Evolutionary conservation across 1,140 invertebrate genomes (phyloP).

Genomic region (Eufriesea mexicana): DNA sequence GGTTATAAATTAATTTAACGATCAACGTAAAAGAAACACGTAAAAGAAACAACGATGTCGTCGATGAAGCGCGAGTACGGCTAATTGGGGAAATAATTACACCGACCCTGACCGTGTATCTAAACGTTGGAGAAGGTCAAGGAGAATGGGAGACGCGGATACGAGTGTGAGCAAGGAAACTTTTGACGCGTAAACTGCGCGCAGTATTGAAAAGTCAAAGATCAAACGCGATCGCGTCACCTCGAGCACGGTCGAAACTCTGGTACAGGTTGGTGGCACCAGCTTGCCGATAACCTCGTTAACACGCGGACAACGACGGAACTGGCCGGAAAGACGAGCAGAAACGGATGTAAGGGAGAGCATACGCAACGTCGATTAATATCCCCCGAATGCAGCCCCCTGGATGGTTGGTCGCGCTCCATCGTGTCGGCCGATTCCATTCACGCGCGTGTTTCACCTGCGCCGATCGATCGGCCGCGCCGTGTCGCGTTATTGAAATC

Average conservation of each 20-base stretch:
- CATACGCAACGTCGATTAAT: constrained; percentile 42
- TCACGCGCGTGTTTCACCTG: constrained; percentile 13
- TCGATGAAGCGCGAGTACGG: neutral
- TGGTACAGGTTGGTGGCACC: no score
- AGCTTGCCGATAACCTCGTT: constrained; percentile 25
- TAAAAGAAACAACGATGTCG: neutral
- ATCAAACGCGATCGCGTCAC: neutral
- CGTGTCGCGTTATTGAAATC: constrained; percentile 26
- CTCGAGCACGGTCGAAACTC: no score
- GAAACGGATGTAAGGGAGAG: constrained; percentile 42
- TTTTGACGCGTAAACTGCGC: no score
- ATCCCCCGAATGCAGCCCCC: constrained; percentile 15
- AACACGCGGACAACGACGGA: constrained; percentile 6
- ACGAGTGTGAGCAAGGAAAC: no score
- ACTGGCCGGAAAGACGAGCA: constrained; percentile 26
- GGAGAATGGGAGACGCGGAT: neutral
- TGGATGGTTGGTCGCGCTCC: constrained; percentile 16
- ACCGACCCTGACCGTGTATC: neutral
- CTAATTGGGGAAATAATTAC: neutral
- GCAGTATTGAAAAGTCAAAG: no score
- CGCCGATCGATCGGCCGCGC: constrained; percentile 9
- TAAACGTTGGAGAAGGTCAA: neutral
- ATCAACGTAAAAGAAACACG: neutral
- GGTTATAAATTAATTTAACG: no score
- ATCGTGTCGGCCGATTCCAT: constrained; percentile 12